Evolutionary conservation across 92 coral and sea anemone genomes (phyloP).

Genomic region (Heteractis magnifica): DNA sequence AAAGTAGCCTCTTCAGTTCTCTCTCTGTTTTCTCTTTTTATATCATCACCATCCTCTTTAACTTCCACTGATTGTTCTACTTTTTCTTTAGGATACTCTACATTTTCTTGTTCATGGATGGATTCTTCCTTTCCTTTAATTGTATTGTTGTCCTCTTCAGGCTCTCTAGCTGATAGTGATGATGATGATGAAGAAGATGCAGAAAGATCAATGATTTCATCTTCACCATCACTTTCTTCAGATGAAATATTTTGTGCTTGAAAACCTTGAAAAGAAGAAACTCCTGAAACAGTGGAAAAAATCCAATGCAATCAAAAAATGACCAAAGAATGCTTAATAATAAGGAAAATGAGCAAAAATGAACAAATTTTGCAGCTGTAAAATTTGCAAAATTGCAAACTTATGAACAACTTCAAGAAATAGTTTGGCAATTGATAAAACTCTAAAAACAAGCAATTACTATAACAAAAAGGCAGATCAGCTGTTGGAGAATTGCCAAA

Average conservation of each 20-base stretch:
- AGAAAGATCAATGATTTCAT: constrained; percentile 82
- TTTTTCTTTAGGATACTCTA: neutral
- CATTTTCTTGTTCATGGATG: neutral
- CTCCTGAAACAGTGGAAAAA: neutral
- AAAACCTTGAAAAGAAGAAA: constrained; percentile 5
- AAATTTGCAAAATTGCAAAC: no score
- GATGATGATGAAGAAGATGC: constrained; percentile 60
- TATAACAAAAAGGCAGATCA: no score
- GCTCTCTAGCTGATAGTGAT: constrained; percentile 38
- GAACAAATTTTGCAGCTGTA: no score
- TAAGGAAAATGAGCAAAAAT: no score
- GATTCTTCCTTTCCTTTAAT: neutral
- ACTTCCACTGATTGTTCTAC: neutral
- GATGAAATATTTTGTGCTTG: constrained; percentile 37
- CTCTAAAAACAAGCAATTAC: no score
- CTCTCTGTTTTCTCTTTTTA: neutral
- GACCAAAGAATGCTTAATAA: no score
- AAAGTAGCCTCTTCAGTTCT: neutral
- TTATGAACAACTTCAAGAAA: no score
- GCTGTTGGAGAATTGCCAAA: no score
- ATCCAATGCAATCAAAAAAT: neutral
- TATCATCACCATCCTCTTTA: constrained; percentile 14
- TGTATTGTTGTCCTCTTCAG: neutral
- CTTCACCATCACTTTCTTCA: constrained; percentile 80
- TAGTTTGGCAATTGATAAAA: no score